phyloP scores from a whole-genome alignment of 2,888 invertebrate species.

The Acleris holmiana region DNA sequence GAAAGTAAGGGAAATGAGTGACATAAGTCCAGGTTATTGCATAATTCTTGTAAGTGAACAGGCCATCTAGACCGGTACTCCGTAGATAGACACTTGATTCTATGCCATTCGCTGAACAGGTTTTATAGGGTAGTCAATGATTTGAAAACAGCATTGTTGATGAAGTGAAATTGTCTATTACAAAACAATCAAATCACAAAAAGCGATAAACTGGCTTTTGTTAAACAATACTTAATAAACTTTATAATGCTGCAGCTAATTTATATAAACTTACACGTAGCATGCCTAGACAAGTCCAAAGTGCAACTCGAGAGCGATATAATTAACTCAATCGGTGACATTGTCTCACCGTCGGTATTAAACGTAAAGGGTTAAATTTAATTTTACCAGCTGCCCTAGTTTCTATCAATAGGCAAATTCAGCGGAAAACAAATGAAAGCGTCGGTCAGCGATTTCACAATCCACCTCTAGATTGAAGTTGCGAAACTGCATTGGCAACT shows the following conservation, averaged over 20 bases:
- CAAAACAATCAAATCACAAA: background rate
- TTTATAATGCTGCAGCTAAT: constrained; percentile 17
- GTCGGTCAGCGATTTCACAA: constrained; percentile 23
- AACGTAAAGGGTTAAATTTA: constrained; percentile 27
- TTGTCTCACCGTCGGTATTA: constrained; percentile 32
- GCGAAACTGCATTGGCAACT: constrained; percentile 23
- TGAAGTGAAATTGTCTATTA: constrained; percentile 16
- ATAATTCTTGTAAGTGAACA: constrained; percentile 26
- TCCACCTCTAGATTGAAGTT: constrained; percentile 10
- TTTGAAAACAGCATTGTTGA: constrained; percentile 4
- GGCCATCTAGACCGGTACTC: constrained; percentile 25
- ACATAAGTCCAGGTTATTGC: constrained; percentile 21
- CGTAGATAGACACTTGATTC: constrained; percentile 14
- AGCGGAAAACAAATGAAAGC: constrained; percentile 18
- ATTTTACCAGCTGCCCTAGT: constrained; percentile 27
- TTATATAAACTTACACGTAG: constrained; percentile 32
- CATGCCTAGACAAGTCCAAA: constrained; percentile 66
- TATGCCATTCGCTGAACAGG: constrained; percentile 15
- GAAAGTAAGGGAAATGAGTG: background rate
- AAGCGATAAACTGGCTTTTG: no score
- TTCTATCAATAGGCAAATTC: constrained; percentile 18
- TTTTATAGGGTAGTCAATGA: constrained; percentile 9
- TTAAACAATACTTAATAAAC: background rate
- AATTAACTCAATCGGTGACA: constrained; percentile 35
- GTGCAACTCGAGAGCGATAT: constrained; percentile 58